phyloP scores from a whole-genome alignment of 2,113 vertebrate species.

The Rhea pennata region DNA sequence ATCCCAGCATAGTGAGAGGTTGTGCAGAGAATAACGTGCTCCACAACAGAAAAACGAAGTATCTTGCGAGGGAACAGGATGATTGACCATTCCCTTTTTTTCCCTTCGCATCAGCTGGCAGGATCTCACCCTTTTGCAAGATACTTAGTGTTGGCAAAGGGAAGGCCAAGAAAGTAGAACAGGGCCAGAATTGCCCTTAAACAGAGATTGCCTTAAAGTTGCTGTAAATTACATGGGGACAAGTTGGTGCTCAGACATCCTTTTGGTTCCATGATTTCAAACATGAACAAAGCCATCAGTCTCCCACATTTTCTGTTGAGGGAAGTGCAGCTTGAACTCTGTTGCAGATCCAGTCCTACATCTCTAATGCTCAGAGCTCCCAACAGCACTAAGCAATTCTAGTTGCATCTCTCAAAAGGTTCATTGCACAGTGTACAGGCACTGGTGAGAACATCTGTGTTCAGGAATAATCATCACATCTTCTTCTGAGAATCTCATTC shows the following conservation, averaged over 20 bases:
- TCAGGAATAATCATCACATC: background rate
- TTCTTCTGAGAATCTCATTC: background rate
- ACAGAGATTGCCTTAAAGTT: background rate
- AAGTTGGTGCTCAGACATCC: background rate
- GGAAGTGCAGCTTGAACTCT: background rate
- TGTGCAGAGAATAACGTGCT: background rate
- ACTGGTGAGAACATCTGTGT: background rate
- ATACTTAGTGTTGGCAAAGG: background rate
- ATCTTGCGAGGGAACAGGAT: background rate
- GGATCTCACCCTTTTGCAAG: background rate
- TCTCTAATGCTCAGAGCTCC: background rate
- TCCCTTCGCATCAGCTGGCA: background rate
- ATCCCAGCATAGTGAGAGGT: background rate
- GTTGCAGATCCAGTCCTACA: background rate
- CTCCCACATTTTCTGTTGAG: background rate
- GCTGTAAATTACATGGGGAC: background rate
- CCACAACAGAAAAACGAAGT: background rate
- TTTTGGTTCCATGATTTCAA: background rate
- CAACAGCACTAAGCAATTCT: background rate
- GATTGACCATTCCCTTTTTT: background rate
- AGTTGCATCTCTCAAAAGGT: background rate
- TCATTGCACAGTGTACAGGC: background rate
- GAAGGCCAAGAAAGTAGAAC: background rate
- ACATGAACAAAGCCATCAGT: background rate
- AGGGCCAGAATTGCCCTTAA: background rate